These are phyloP conservation scores for Serrognathus titanus DNA, from an alignment of 2,888 invertebrate species.

Conservation along the genomic window DNA sequence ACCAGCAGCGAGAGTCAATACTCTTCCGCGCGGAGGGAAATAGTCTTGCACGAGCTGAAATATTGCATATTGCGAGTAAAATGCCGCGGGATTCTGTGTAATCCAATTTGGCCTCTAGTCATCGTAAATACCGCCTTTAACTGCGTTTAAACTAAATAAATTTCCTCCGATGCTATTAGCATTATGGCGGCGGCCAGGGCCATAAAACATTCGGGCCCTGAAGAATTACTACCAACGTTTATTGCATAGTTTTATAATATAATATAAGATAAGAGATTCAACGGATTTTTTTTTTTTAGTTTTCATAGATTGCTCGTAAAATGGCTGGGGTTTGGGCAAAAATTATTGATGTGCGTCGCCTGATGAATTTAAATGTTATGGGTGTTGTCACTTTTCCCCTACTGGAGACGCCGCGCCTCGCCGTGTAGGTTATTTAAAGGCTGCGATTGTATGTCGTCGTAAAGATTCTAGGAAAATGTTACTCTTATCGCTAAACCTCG, in stretches of 20 bases:
- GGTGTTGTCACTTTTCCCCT: too few relatives aligned
- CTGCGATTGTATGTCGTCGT: too few relatives aligned
- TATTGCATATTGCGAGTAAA: slow-evolving; percentile 36
- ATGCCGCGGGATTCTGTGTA: slow-evolving; percentile 31
- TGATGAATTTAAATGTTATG: too few relatives aligned
- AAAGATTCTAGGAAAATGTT: too few relatives aligned
- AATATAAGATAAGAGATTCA: too few relatives aligned
- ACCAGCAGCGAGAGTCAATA: slow-evolving; percentile 19
- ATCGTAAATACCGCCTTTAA: slow-evolving; percentile 29
- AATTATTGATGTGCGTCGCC: too few relatives aligned
- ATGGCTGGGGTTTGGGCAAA: too few relatives aligned
- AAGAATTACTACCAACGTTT: not conserved
- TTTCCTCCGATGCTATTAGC: slow-evolving; percentile 35
- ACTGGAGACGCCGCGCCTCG: too few relatives aligned
- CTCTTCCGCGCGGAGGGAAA: slow-evolving; percentile 23
- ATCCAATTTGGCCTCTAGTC: slow-evolving; percentile 35
- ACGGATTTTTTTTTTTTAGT: too few relatives aligned
- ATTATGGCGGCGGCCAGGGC: slow-evolving; percentile 33
- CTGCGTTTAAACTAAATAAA: slow-evolving; percentile 31
- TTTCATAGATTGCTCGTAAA: too few relatives aligned
- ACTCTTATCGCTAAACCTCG: too few relatives aligned
- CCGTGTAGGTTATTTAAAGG: too few relatives aligned
- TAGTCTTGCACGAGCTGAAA: slow-evolving; percentile 30
- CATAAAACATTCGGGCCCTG: slow-evolving; percentile 26
- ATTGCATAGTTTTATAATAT: not conserved